Evolutionary conservation across 2,888 invertebrate species (phyloP).

Genomic region (Philopedon plagiatum): DNA sequence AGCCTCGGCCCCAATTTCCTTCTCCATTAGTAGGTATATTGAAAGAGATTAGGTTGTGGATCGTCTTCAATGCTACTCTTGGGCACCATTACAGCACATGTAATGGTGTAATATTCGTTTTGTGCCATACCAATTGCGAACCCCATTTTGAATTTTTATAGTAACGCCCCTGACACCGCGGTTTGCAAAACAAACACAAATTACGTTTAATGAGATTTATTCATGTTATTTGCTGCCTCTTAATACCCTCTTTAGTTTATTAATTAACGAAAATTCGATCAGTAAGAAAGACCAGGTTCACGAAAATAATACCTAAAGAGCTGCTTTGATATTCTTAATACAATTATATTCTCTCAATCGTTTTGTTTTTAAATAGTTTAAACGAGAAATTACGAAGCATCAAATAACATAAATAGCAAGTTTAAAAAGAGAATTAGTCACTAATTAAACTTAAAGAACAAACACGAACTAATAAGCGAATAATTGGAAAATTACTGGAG

Average conservation of each 20-base stretch:
- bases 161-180: too few species aligned
- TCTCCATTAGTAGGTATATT: too few species aligned
- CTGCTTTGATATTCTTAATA: background rate
- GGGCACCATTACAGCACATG: too few species aligned
- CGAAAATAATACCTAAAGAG: constrained; percentile 1
- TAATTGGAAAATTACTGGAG: constrained; percentile 46
- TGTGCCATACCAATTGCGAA: too few species aligned
- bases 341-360: constrained; percentile 3
- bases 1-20: too few species aligned
- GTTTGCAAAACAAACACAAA: background rate
- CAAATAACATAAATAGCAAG: constrained; percentile 31
- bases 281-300: background rate
- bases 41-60: too few species aligned
- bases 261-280: background rate
- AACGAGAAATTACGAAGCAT: constrained; percentile 20
- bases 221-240: too few species aligned
- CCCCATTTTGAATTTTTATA: too few species aligned
- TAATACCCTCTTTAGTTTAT: too few species aligned
- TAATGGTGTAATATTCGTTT: too few species aligned
- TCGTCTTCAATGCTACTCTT: too few species aligned
- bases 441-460: constrained; percentile 49
- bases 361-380: constrained; percentile 28
- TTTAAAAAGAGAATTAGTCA: constrained; percentile 38
- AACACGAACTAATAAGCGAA: constrained; percentile 47
- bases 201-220: background rate